Evolutionary conservation across 2,888 invertebrate genomes (phyloP), one percentile per base, ranked within the genome.

Genomic region (Volucella inflata): DNA sequence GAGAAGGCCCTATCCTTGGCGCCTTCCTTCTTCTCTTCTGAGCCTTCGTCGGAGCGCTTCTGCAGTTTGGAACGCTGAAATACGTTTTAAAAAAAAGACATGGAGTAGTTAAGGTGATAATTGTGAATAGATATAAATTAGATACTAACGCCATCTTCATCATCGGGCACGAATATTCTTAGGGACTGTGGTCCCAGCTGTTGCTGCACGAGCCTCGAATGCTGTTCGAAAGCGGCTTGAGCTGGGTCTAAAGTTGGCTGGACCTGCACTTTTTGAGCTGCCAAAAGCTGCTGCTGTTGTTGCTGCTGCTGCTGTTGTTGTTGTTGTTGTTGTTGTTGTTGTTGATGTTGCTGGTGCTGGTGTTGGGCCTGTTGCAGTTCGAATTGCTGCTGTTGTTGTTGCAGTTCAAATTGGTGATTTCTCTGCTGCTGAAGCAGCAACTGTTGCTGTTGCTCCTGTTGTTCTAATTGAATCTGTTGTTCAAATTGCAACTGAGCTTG

Each of bases 151-250:
- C 79, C 84, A 46, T 79, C 75, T 38, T 92, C 92, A 14, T 92
- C 92, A 53, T 93, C 93, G 0, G 93, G 93, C 12, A 93, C 93
- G 88, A 93, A 92, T 81, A 93, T 93, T 82, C 93, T 91, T 60
- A 93, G 84, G 36, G 90, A 90, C 68, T 91, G 91, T 40, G 85
- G 87, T 3, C 92, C 90, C 21, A 91, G 87, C 53, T 90, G 91
- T 82, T 92, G 90, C n/a, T 89, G 87, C 6, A 91, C 89, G 14
- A 91, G 87, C 46, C 90, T 88, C 62, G 91, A 90, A 87, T 92
- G 91, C 59, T 91, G 90, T 60, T 91, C 90, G 78, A 91, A 91
- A 0, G 92, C 91, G 2, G 89, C 79, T 9, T 88, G 84, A 6
- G 88, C 87, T 36, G 89, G 88, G 65, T 89, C 89, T 12, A 55